Base-by-base conservation (phyloP, 2,113 vertebrate genomes). In the Paradoxurus hermaphroditus region DNA sequence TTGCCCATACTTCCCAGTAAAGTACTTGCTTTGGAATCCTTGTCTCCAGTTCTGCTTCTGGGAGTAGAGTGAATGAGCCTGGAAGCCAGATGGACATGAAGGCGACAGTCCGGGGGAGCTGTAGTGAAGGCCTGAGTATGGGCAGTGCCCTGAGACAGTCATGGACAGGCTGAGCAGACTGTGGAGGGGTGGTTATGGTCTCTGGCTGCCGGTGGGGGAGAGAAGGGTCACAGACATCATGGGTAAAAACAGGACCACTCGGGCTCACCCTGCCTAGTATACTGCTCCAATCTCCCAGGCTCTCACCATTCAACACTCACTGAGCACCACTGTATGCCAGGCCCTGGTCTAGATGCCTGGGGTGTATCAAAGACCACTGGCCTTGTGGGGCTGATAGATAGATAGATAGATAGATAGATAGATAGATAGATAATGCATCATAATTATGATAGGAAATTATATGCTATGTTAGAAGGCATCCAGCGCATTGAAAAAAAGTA, bases 161-260 rank as follows among this genome's bases (percentile, higher is more conserved):
- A 12, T 18, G 23, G 36, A 25, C 0, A 0, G 6, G 29, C 15
- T 7, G 4, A 86, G 63, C 0, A 36, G 46, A 27, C n/a, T 36
- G 27, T 46, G 5, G 1, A 14, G 19, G 4, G 11, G 12, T 10
- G 75, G 62, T 34, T 6, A 65, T 27, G 23, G 21, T 31, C 11
- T 44, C 11, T 23, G 46, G 11, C 39, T 11, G 12, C 3, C 4
- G 16, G 36, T 41, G 3, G 7, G 46, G 29, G 41, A 18, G 10
- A 15, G 12, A 65, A 7, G 49, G 18, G 10, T 67, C 41, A 11
- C 0, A 7, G 31, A 46, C 8, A 39, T 46, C 46, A 34, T 10
- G 12, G 21, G 53, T 86, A 41, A 67, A 49, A 18, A 25, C 1
- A 70, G 29, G 53, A 77, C 29, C 31, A 11, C 4, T 11, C 10